Base-by-base conservation (phyloP, 1,140 invertebrate species). In the Leptinotarsa texana region DNA sequence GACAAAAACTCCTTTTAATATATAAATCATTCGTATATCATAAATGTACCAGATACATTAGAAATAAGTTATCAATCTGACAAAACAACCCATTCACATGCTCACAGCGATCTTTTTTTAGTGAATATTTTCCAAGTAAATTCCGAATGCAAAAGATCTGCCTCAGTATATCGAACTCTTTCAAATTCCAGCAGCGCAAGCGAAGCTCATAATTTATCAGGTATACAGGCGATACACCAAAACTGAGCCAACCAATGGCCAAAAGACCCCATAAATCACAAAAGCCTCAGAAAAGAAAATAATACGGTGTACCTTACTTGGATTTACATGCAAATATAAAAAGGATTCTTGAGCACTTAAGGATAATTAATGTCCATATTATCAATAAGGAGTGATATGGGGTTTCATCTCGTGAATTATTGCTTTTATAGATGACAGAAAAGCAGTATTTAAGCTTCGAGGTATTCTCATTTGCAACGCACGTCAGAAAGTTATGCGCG, bases 321-420 rank as follows among this genome's bases (percentile, higher is more conserved):
- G 42, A 67, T 67, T 67, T 67, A 67, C 65, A 67, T 67, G 65
- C 24, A 24, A 67, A 33, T 67, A n/a, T 67, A 67, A 67, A 67
- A 27, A 67, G 65, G 24, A 33, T 67, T 67, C 65, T 27, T 67
- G 42, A 33, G 27, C 18, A 67, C 65, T 57, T 57, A 18, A 57
- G 51, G 8, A 57, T 57, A 67, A 27, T 67, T 67, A 67, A 67
- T 67, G 65, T 27, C 13, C 24, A n/a, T 42, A 33, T 11, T 67
- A 67, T 67, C 65, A 67, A 67, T 67, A n/a, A 24, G 27, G 27
- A 33, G n/a, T 67, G 65, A 67, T 22, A 33, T 22, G 42, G 6
- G 17, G 65, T 67, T 67, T 67, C 42, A 42, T 67, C 65, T 67
- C 65, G 27, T 67, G 27, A 67, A 67, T 67, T 33, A 67, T 27